Conservation (phyloP, 1,140 invertebrate species). For the Platyura marginata region DNA sequence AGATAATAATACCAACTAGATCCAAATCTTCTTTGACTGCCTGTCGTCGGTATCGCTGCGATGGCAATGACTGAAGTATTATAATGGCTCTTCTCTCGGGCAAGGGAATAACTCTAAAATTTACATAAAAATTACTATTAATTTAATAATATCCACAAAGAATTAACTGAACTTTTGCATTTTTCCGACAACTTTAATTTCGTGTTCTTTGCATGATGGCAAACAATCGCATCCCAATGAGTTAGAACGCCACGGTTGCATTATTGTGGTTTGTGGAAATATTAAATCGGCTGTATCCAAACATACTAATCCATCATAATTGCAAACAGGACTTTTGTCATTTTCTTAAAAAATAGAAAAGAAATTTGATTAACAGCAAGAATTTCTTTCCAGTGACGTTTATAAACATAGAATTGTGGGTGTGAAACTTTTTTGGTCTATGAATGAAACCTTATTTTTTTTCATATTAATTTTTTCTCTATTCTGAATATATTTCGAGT, state of each 20-base stretch:
- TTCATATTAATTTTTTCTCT: too few species aligned
- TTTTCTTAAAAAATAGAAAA: background rate
- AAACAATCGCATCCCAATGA: slow-evolving; percentile 18
- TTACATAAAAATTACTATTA: too few species aligned
- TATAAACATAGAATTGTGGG: background rate
- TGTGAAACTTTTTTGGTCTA: too few species aligned
- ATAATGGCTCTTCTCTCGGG: background rate
- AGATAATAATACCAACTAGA: slow-evolving; percentile 17
- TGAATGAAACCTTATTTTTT: too few species aligned
- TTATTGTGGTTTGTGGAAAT: slow-evolving; percentile 5
- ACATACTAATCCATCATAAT: slow-evolving; percentile 10
- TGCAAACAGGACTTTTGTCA: slow-evolving; percentile 10
- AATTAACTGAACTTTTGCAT: background rate
- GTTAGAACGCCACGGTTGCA: slow-evolving; percentile 19
- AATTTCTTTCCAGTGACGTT: background rate
- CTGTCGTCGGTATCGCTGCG: slow-evolving; percentile 28
- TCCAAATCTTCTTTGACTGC: slow-evolving; percentile 28
- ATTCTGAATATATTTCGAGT: too few species aligned
- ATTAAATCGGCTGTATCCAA: slow-evolving; percentile 5
- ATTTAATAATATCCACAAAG: too few species aligned
- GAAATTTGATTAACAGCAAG: background rate
- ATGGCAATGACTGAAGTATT: slow-evolving; percentile 21
- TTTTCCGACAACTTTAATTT: slow-evolving; percentile 16
- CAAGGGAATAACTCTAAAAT: too few species aligned
- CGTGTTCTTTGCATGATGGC: slow-evolving; percentile 32